Conservation (phyloP, 92 coral and sea anemone species). For the Pocillopora meandrina region DNA sequence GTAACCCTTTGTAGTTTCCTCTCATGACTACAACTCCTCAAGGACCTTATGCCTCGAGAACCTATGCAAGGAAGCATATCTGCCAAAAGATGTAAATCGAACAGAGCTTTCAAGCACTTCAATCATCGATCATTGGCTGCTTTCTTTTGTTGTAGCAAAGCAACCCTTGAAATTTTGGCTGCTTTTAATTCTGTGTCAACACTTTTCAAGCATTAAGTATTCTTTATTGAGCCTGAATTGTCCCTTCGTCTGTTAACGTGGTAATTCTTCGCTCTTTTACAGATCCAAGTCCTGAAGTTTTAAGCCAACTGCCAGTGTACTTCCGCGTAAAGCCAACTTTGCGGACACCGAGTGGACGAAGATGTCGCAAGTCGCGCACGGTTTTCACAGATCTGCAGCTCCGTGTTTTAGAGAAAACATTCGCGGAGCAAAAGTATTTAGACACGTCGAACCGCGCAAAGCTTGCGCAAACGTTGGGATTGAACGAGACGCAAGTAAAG, state of each 20-base stretch:
- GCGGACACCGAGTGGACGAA: constrained; percentile 94
- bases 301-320: constrained; percentile 91
- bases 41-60: constrained; percentile 24
- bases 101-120: constrained; percentile 34
- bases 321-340: constrained; percentile 96
- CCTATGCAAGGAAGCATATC: constrained; percentile 26
- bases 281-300: constrained; percentile 92
- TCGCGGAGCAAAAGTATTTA: constrained; percentile 92
- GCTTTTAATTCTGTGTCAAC: constrained; percentile 36
- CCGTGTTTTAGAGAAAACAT: constrained; percentile 92
- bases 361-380: constrained; percentile 97
- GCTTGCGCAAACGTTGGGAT: constrained; percentile 92
- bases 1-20: constrained; percentile 23
- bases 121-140: constrained; percentile 37
- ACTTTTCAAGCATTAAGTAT: constrained; percentile 17
- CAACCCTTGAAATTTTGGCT: constrained; percentile 39
- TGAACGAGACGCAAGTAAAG: constrained; percentile 97
- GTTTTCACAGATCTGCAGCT: constrained; percentile 98
- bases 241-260: constrained; percentile 2
- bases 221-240: constrained; percentile 7
- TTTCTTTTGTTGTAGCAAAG: constrained; percentile 46
- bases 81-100: constrained; percentile 28
- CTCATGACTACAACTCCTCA: constrained; percentile 34
- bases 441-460: constrained; percentile 97
- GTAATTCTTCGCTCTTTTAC: constrained; percentile 4